Base-by-base conservation (phyloP, 2,113 vertebrate genomes). In the Cavia porcellus region DNA sequence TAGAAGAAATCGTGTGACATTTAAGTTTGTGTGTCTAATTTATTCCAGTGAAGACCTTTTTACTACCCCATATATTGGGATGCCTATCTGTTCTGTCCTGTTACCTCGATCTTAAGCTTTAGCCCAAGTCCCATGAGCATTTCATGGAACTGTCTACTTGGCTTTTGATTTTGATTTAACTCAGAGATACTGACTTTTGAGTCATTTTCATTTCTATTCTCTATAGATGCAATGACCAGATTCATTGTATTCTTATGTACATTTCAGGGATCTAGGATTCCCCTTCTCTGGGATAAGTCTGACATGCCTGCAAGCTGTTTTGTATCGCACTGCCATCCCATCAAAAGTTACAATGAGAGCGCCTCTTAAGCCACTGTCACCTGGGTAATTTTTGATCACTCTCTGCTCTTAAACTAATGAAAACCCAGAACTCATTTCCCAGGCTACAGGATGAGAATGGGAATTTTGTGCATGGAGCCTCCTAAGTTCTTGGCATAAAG, bases 81-180 rank as follows among this genome's bases (percentile, higher is more conserved):
- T 91, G 62, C 2, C 66, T 89, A 10, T 19, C n/a, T 75, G 10
- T 55, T 75, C 38, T 68, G 4, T 72, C 24, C 64, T 50, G 11
- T 55, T 55, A 12, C 25, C 4, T 79, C 25, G 55, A 32, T 17
- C 2, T 3, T 93, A 57, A 15, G 38, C 72, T 35, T 59, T 81
- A 35, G 30, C n/a, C 11, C 28, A 83, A 55, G 38, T 10, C 22
- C 32, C 94, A 6, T 52, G 13, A 72, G 32, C 11, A 75, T 86
- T 94, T 68, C 30, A n/a, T 57, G 75, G 66, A 86, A 72, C 5
- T 6, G 13, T 17, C 35, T 52, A 57, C 55, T 92, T 96, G 74
- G 11, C 70, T 87, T 74, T 94, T 75, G 19, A 86, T 61, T 66
- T 96, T 74, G 9, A 42, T 90, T 92, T 92, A 30, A 90, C 52